phyloP scores from a whole-genome alignment of 2,888 invertebrate species.

The Epicampocera succincta region DNA sequence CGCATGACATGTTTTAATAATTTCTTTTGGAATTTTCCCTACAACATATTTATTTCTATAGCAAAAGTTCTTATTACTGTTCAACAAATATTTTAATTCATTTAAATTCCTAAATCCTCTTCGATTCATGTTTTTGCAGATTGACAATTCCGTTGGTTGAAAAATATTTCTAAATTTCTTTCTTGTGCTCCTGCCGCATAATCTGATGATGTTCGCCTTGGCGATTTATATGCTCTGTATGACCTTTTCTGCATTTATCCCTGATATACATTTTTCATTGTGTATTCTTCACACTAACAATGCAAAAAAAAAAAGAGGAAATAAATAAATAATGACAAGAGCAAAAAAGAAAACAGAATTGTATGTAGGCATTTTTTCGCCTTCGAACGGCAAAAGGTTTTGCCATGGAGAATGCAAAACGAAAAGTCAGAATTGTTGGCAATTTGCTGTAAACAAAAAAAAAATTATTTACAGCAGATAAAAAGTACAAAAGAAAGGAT shows the following conservation, averaged over 20 bases:
- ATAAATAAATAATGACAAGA: slow-evolving; percentile 31
- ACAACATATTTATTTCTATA: neutral
- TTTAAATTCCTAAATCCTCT: slow-evolving; percentile 23
- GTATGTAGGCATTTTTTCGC: slow-evolving; percentile 51
- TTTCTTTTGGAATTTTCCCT: too few species aligned
- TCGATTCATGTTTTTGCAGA: neutral
- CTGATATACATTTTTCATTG: slow-evolving; percentile 31
- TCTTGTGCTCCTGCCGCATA: slow-evolving; percentile 15
- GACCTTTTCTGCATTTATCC: slow-evolving; percentile 57
- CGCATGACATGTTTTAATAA: too few species aligned
- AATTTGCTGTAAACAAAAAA: slow-evolving; percentile 47
- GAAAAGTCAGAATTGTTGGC: slow-evolving; percentile 50
- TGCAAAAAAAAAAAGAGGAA: slow-evolving; percentile 7
- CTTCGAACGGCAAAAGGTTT: slow-evolving; percentile 50
- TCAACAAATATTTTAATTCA: slow-evolving; percentile 15
- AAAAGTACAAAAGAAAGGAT: slow-evolving; percentile 45
- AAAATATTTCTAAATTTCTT: slow-evolving; percentile 4
- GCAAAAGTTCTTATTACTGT: neutral
- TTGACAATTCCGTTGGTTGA: neutral
- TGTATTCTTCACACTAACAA: slow-evolving; percentile 21
- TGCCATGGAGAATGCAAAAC: slow-evolving; percentile 32
- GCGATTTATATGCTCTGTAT: slow-evolving; percentile 39
- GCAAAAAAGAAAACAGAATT: slow-evolving; percentile 32
- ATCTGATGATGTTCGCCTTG: slow-evolving; percentile 22
- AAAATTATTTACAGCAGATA: slow-evolving; percentile 23